Evolutionary conservation across 2,888 invertebrate species (phyloP).

Genomic region (Monochamus alternatus): DNA sequence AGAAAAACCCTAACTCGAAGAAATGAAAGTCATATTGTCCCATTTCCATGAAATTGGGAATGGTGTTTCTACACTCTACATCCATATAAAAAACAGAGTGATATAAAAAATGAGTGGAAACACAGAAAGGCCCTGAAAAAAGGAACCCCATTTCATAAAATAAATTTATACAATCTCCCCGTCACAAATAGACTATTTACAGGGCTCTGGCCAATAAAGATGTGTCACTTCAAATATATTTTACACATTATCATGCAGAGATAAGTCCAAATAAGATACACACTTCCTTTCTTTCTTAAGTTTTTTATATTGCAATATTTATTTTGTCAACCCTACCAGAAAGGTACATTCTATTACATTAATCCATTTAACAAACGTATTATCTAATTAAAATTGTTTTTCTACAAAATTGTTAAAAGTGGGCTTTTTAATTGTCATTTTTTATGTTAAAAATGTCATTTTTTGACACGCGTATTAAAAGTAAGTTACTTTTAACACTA

Average conservation of each 20-base stretch:
- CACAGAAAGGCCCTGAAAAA: background rate
- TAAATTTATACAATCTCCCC: constrained; percentile 7
- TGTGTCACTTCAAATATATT: background rate
- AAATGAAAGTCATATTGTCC: no score
- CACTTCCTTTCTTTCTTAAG: background rate
- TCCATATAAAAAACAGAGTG: background rate
- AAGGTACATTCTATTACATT: background rate
- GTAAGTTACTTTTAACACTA: no score
- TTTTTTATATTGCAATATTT: background rate
- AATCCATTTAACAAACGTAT: no score
- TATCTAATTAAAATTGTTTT: no score
- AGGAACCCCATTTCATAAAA: constrained; percentile 4
- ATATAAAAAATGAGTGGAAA: constrained; percentile 6
- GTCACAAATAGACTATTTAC: constrained; percentile 12
- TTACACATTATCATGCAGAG: background rate
- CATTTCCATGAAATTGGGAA: no score
- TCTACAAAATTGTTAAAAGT: no score
- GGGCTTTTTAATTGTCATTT: no score
- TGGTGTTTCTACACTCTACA: background rate
- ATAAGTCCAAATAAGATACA: background rate
- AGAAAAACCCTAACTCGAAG: no score
- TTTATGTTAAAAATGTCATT: no score
- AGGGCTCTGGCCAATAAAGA: constrained; percentile 5
- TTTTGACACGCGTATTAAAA: no score
- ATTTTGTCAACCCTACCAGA: background rate